Percentiles rank a stretch among this genome's conserved stretches.
phyloP scores from a whole-genome alignment of 2,888 invertebrate genomes.

The Esperia sulphurella region DNA sequence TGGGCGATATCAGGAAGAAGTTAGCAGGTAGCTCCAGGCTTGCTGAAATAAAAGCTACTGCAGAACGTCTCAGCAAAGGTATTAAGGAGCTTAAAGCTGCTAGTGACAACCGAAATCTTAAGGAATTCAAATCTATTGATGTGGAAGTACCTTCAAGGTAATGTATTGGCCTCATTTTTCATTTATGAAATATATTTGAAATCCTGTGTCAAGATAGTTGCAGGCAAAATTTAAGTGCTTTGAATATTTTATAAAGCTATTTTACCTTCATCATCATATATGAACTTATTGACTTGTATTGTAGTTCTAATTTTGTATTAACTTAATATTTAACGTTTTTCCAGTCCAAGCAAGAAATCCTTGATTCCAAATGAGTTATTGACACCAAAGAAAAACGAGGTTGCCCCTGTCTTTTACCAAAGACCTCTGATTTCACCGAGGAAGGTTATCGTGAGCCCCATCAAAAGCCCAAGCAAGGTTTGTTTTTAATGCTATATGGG shows the following conservation, averaged over 20 bases:
- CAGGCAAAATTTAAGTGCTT: too few species aligned
- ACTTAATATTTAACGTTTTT: constrained; percentile 27
- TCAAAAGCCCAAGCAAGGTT: constrained; percentile 82
- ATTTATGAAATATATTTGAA: too few species aligned
- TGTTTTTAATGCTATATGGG: constrained; percentile 15
- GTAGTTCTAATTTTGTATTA: not conserved
- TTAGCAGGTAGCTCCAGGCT: constrained; percentile 84
- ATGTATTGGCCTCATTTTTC: too few species aligned
- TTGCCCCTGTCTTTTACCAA: constrained; percentile 51
- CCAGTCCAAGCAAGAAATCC: constrained; percentile 81
- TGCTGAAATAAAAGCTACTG: constrained; percentile 83
- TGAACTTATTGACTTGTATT: not conserved
- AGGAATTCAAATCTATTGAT: constrained; percentile 86
- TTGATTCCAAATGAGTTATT: constrained; percentile 41
- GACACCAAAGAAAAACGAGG: constrained; percentile 80
- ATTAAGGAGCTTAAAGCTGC: constrained; percentile 80
- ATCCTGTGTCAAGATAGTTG: too few species aligned
- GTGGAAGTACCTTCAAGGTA: constrained; percentile 88
- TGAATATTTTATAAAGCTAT: too few species aligned
- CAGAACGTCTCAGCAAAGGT: constrained; percentile 82
- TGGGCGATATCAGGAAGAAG: constrained; percentile 84
- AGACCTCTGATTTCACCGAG: constrained; percentile 79
- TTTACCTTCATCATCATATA: too few species aligned
- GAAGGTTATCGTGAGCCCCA: constrained; percentile 80
- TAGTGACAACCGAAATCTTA: constrained; percentile 74